Evolutionary conservation across 1,140 invertebrate species (phyloP).

Genomic region (Orussus abietinus): DNA sequence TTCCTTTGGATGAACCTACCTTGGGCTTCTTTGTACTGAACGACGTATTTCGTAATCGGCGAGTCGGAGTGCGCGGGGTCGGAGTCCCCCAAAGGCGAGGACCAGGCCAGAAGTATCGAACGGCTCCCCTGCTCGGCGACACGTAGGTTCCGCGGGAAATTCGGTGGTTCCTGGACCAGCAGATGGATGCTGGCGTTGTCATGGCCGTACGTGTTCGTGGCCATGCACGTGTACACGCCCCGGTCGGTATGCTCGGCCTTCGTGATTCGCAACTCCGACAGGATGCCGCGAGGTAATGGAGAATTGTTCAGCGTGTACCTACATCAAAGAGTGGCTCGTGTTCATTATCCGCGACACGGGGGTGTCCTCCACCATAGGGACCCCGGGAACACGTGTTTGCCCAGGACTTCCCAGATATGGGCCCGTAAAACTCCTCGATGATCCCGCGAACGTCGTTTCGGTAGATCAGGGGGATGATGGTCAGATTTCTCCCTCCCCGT

Average conservation of each 20-base stretch:
- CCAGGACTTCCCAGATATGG: too few species aligned
- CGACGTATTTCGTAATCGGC: conserved; percentile 59
- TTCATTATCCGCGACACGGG: too few species aligned
- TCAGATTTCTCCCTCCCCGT: too few species aligned
- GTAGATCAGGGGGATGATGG: too few species aligned
- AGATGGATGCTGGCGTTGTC: conserved; percentile 64
- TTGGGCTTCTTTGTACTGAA: conserved; percentile 61
- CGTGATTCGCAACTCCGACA: conserved; percentile 60
- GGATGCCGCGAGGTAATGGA: conserved; percentile 49
- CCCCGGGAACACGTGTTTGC: too few species aligned
- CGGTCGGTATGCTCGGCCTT: conserved; percentile 62
- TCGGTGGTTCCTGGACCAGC: conserved; percentile 66
- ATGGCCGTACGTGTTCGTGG: conserved; percentile 65
- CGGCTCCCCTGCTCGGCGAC: conserved; percentile 59
- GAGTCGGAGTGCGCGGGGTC: conserved; percentile 52
- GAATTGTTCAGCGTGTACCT: conserved; percentile 56
- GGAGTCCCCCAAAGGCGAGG: conserved; percentile 50
- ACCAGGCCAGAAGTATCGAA: conserved; percentile 60
- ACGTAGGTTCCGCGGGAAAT: conserved; percentile 60
- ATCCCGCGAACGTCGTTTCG: too few species aligned
- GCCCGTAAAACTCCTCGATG: too few species aligned
- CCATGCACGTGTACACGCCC: conserved; percentile 67
- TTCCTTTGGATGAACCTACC: conserved; percentile 36
- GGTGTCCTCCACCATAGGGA: too few species aligned
- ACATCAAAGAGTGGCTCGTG: too few species aligned